These are phyloP conservation scores for Aplocera efformata DNA, from an alignment of 2,888 invertebrate genomes.

Conservation along the genomic window DNA sequence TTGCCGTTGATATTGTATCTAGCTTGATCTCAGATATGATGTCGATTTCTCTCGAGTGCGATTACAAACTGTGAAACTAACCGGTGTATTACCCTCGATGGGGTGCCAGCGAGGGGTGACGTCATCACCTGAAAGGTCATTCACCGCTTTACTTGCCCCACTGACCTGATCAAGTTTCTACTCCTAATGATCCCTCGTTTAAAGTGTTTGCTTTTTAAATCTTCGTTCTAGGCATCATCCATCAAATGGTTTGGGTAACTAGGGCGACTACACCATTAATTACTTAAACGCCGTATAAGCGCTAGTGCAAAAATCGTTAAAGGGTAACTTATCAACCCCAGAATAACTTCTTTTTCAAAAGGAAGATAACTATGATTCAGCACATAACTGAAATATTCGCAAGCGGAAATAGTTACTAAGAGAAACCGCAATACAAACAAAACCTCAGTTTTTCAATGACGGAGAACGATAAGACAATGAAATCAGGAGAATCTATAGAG, in stretches of 20 bases:
- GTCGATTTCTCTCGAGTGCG: neutral
- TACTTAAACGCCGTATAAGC: neutral
- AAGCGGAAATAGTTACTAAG: too few relatives aligned
- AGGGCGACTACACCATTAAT: neutral
- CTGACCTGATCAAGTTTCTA: conserved; percentile 27
- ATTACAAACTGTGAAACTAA: neutral
- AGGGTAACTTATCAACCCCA: too few relatives aligned
- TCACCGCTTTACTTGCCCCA: conserved; percentile 30
- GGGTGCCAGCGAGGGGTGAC: conserved; percentile 25
- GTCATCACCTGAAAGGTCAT: conserved; percentile 29
- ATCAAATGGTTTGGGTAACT: conserved; percentile 9
- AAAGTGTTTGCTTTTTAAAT: conserved; percentile 14
- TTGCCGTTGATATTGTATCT: too few relatives aligned
- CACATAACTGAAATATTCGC: too few relatives aligned
- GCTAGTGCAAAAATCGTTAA: neutral
- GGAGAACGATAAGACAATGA: too few relatives aligned
- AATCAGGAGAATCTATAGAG: too few relatives aligned
- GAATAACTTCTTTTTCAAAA: too few relatives aligned
- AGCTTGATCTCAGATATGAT: neutral
- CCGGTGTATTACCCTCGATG: conserved; percentile 3
- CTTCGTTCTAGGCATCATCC: conserved; percentile 3
- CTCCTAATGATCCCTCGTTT: conserved; percentile 15
- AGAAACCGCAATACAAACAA: too few relatives aligned
- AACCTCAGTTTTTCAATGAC: too few relatives aligned
- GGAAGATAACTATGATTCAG: too few relatives aligned